Percentiles rank a stretch among this genome's conserved stretches.
These are phyloP conservation scores for Trichomalopsis sarcophagae DNA, from an alignment of 1,140 invertebrate genomes.

Conservation along the genomic window DNA sequence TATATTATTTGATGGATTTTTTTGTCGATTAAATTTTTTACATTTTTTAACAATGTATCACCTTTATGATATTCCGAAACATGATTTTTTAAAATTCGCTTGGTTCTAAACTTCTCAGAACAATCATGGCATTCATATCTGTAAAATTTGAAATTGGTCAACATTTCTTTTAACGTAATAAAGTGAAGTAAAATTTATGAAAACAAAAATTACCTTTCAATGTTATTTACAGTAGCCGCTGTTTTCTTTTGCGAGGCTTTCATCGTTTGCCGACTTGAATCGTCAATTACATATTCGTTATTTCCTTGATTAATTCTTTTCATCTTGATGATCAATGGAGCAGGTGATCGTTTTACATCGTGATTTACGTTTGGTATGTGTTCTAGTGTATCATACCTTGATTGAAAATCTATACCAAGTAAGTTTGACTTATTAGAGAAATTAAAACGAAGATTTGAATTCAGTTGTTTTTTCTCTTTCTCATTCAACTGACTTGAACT, in stretches of 20 bases:
- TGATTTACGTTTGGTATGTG: background rate
- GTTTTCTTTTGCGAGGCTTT: background rate
- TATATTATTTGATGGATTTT: background rate
- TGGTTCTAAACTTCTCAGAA: constrained; percentile 46
- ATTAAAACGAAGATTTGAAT: constrained; percentile 36
- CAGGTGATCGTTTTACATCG: background rate
- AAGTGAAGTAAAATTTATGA: background rate
- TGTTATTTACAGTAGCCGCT: constrained; percentile 27
- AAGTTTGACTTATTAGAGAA: constrained; percentile 47
- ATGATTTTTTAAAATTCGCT: constrained; percentile 41
- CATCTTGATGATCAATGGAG: constrained; percentile 46
- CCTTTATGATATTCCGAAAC: constrained; percentile 49
- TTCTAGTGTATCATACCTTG: constrained; percentile 25
- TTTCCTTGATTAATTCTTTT: constrained; percentile 43
- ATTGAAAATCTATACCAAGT: constrained; percentile 37
- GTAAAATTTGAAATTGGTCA: constrained; percentile 16
- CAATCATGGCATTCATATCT: constrained; percentile 50
- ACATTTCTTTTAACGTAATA: background rate
- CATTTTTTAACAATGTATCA: constrained; percentile 7
- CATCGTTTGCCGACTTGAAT: background rate
- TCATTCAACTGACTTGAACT: background rate
- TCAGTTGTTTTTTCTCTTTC: background rate
- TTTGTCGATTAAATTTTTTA: background rate
- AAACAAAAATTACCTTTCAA: constrained; percentile 32
- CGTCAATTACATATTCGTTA: constrained; percentile 44